Evolutionary conservation across 1,140 invertebrate genomes (phyloP).

Genomic region (Aphis craccivora): DNA sequence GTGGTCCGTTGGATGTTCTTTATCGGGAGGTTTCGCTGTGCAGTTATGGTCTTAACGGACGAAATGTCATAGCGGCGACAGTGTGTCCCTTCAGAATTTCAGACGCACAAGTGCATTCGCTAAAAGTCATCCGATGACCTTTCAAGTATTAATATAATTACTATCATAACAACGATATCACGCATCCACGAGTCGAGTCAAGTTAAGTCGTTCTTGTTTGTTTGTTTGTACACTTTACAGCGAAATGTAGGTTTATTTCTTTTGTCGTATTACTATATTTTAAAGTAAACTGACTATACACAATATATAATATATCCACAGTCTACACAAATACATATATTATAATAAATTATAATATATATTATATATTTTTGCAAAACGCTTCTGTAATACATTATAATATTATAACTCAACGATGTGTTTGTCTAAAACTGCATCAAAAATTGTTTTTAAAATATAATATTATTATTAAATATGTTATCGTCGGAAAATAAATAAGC

Average conservation of each 20-base stretch:
- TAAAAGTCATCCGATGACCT: neutral
- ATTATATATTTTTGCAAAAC: neutral
- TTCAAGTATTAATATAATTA: neutral
- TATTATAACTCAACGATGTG: neutral
- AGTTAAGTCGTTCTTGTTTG: neutral
- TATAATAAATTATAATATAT: too few species aligned
- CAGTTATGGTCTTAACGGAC: neutral
- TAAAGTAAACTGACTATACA: neutral
- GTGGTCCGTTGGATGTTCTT: neutral
- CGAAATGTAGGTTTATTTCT: neutral
- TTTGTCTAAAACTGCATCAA: neutral
- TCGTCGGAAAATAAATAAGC: neutral
- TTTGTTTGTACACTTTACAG: neutral
- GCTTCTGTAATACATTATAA: neutral
- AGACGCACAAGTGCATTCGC: neutral
- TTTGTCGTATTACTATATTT: neutral
- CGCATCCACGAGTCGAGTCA: neutral
- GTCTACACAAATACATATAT: too few species aligned
- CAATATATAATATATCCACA: neutral
- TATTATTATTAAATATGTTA: neutral
- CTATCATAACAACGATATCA: neutral
- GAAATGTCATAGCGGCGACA: constrained; percentile 11
- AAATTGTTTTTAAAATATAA: neutral
- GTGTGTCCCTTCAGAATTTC: neutral
- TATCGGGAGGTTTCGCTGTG: neutral